Evolutionary conservation across 2,113 vertebrate genomes (phyloP), one percentile per base, ranked within the genome.

Genomic region (Brachirus orientalis): DNA sequence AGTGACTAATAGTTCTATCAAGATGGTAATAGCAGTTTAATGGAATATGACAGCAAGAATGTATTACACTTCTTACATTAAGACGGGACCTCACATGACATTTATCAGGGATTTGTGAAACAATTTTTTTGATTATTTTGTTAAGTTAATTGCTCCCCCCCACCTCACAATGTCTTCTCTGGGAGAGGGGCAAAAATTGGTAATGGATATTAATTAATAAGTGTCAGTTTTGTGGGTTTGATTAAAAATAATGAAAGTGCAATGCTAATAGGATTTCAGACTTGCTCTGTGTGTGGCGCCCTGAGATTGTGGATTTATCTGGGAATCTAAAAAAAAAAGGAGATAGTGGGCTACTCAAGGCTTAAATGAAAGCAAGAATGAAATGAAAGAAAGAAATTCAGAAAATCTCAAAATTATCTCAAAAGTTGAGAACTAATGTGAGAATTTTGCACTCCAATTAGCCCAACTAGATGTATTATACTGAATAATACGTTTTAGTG

Each of bases 1-100:
- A 97, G 96, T 95, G 96, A 97, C 96, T 97, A 97, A 94, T 94
- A 92, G 91, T 93, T 93, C 92, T 91, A 92, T 94, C 92, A 94
- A 66, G 91, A 89, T 89, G 89, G 90, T 93, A 94, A 94, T 93
- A 92, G 90, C 91, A 90, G 90, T 94, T 93, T 94, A 93, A 94
- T 94, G 92, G 91, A 94, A 94, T 91, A 92, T 93, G 92, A 93
- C 92, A 91, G 90, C 88, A 91, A 91, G 90, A 93, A 94, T 94
- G 86, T 93, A 92, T 94, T 92, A 87, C 85, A 86, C 83, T 89
- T 92, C 88, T 86, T 80, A 79, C 86, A 86, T 88, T 90, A 83
- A 93, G 90, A 92, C 54, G 85, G 85, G 88, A 91, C 87, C 84
- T 85, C 84, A 82, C 82, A 85, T 86, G 86, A 89, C 91, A 93